Evolutionary conservation across 2,113 vertebrate species (phyloP), one percentile per base, ranked within the genome.

Genomic region (Conger conger): DNA sequence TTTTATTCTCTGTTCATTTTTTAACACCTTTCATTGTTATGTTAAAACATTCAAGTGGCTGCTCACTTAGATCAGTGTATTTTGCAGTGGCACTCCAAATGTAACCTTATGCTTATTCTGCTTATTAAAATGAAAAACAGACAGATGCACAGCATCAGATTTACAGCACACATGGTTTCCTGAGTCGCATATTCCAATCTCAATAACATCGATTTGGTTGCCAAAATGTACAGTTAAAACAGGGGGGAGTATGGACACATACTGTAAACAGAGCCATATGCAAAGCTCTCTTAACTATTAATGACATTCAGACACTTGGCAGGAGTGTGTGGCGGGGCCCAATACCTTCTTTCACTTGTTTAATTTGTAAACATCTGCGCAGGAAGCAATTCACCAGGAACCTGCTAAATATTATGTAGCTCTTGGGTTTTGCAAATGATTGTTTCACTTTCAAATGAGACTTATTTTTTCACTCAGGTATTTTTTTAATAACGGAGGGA

Each of bases 231-330:
- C 37, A 50, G 18, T 73, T 81, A 15, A 73, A 23, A 54, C 16
- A 84, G 16, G 13, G 5, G 35, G 30, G 53, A n/a, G 45, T 40
- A 78, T 0, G 36, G 35, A 42, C 33, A 35, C 36, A 33, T 33
- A 84, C 83, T n/a, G n/a, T n/a, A n/a, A n/a, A 84, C 53, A 54
- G 83, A 45, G 27, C 54, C 57, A 85, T 73, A 85, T 81, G 78
- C 40, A 76, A 33, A 33, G 83, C 86, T 88, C 83, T 30, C 79
- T 91, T 90, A 90, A 86, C 36, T 91, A 90, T 90, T 88, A 89
- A 91, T 91, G 91, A 87, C 89, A 91, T 94, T 94, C 90, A 86
- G 42, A 36, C 80, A 85, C 84, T 85, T 91, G 89, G 87, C 91
- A 87, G 78, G 81, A 76, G 87, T 84, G 87, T 90, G 88, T 86